Conservation (phyloP, 2,113 vertebrate genomes). For the Scolopax mira region DNA sequence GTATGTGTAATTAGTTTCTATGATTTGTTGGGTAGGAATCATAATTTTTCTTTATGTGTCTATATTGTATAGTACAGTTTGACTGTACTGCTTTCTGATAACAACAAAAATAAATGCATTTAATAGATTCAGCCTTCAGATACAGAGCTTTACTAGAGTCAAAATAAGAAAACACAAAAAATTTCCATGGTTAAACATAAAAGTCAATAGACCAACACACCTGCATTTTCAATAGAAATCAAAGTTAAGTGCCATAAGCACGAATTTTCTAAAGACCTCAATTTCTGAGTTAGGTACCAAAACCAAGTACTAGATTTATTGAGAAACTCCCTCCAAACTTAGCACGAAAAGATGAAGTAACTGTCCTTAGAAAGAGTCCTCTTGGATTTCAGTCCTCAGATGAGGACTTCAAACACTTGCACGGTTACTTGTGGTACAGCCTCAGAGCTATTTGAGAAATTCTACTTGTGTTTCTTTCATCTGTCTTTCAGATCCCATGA, state of each 20-base stretch:
- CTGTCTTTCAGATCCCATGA: conserved; percentile 38
- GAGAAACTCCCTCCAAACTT: not conserved
- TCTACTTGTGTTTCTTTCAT: not conserved
- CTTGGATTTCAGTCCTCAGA: not conserved
- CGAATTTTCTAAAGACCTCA: not conserved
- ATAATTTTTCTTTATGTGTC: not conserved
- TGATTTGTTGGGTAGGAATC: not conserved
- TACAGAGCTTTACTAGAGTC: not conserved
- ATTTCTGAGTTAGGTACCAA: not conserved
- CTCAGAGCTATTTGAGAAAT: not conserved
- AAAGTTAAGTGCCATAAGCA: not conserved
- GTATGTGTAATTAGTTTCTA: not conserved
- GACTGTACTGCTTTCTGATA: not conserved
- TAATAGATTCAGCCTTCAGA: not conserved
- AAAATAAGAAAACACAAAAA: not conserved
- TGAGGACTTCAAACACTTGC: not conserved
- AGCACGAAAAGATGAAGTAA: not conserved
- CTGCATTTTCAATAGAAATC: not conserved
- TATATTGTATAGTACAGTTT: not conserved
- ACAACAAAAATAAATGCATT: not conserved
- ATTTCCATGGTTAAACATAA: not conserved
- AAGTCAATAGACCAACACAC: not conserved
- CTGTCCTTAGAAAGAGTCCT: not conserved
- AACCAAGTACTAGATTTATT: not conserved
- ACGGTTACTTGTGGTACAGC: not conserved